Evolutionary conservation across 2,113 vertebrate genomes (phyloP).

Genomic region (Xiphorhynchus elegans): DNA sequence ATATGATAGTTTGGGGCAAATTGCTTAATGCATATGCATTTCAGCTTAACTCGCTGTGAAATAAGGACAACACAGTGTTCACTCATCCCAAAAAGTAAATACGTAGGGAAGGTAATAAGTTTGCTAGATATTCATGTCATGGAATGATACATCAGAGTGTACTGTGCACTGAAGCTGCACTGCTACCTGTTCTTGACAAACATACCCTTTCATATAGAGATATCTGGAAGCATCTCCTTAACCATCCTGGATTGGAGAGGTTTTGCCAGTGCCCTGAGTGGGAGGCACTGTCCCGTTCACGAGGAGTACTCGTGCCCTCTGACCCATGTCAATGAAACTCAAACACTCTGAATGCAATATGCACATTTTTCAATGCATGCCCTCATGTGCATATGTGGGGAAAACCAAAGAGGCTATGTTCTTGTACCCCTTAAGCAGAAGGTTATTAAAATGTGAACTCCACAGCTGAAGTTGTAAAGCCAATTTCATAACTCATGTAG

Average conservation of each 20-base stretch:
- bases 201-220: not conserved
- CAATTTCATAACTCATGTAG: constrained; percentile 26
- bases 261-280: not conserved
- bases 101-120: not conserved
- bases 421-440: not conserved
- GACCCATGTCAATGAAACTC: not conserved
- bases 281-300: accelerated
- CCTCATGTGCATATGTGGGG: not conserved
- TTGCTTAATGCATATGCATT: constrained; percentile 57
- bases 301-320: not conserved
- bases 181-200: constrained; percentile 8
- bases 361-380: not conserved
- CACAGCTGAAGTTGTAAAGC: constrained; percentile 9
- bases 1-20: constrained; percentile 21
- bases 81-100: constrained; percentile 36
- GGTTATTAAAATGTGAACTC: not conserved
- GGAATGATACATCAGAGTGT: not conserved
- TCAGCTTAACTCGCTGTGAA: constrained; percentile 28
- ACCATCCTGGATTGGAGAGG: not conserved
- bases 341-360: not conserved
- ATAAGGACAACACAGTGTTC: constrained; percentile 34
- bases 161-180: not conserved
- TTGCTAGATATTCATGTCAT: not conserved
- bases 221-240: not conserved
- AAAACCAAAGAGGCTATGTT: not conserved